A percentile compares a stretch with the other conserved stretches of the same genome.
Conservation (phyloP, 2,113 vertebrate species). For the Saccopteryx leptura region DNA sequence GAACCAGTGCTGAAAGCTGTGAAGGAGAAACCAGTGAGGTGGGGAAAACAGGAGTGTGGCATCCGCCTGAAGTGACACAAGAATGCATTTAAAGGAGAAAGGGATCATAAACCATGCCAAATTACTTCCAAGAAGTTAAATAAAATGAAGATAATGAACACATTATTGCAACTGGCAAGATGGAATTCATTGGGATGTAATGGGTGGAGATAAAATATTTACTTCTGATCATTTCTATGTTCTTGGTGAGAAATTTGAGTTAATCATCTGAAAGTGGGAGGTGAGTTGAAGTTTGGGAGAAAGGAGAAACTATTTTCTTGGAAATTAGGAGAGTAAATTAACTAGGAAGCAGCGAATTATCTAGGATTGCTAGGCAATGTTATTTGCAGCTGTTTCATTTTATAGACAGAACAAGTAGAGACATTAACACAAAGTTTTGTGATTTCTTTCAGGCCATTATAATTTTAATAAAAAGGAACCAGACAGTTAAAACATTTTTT, state of each 20-base stretch:
- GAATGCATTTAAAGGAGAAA: not conserved
- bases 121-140: not conserved
- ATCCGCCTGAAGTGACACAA: not conserved
- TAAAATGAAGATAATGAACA: not conserved
- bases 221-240: not conserved
- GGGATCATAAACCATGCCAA: not conserved
- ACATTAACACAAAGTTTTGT: not conserved
- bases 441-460: not conserved
- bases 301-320: slow-evolving; percentile 17
- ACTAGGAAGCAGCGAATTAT: not conserved
- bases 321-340: not conserved
- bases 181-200: not conserved
- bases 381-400: not conserved
- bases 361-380: not conserved
- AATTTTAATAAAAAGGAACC: not conserved
- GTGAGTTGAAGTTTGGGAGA: not conserved
- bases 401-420: not conserved
- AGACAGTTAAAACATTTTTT: not conserved
- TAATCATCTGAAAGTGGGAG: not conserved
- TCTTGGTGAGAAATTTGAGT: not conserved
- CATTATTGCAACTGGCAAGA: not conserved
- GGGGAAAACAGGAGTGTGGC: fast-evolving
- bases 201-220: not conserved
- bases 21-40: not conserved
- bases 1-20: not conserved